These are phyloP conservation scores for Hippocampus kuda DNA, from an alignment of 2,797 vertebrate genomes.

Conservation along the genomic window DNA sequence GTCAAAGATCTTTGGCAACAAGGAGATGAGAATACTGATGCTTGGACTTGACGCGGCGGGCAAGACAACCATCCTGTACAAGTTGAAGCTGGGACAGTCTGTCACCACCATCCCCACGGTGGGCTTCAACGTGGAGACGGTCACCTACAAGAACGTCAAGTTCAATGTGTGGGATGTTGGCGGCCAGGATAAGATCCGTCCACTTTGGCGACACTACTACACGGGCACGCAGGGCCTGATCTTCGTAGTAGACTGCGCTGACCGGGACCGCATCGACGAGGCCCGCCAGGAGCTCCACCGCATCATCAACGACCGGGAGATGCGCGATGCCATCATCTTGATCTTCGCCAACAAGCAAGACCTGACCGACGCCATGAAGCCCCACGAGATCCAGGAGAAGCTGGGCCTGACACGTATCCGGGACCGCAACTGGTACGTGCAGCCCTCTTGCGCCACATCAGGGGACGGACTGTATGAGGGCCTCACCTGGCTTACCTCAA, in stretches of 20 bases:
- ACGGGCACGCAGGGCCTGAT: slow-evolving; percentile 96
- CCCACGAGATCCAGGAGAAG: slow-evolving; percentile 99
- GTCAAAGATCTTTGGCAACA: slow-evolving; percentile 98
- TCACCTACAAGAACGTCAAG: slow-evolving; percentile 98
- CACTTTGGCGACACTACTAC: slow-evolving; percentile 98
- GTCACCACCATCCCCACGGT: slow-evolving; percentile 98
- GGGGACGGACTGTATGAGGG: slow-evolving; percentile 97
- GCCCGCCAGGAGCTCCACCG: slow-evolving; percentile 95
- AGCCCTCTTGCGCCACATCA: slow-evolving; percentile 90
- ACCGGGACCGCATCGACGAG: slow-evolving; percentile 94
- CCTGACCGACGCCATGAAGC: slow-evolving; percentile 96
- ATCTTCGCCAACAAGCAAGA: slow-evolving; percentile 99
- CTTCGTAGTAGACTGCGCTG: slow-evolving; percentile 97
- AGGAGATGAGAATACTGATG: slow-evolving; percentile 99
- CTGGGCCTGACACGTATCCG: slow-evolving; percentile 94
- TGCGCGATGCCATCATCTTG: slow-evolving; percentile 98
- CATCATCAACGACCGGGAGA: slow-evolving; percentile 97
- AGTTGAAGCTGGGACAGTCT: slow-evolving; percentile 96
- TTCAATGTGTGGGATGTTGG: slow-evolving; percentile 99
- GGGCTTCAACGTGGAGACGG: slow-evolving; percentile 96
- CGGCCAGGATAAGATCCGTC: slow-evolving; percentile 96
- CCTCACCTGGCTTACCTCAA: slow-evolving; percentile 98
- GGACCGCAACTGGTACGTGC: slow-evolving; percentile 99
- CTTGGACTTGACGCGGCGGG: slow-evolving; percentile 95
- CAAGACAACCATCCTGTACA: slow-evolving; percentile 97